A percentile compares a stretch with the other conserved stretches of the same genome.
Conservation (phyloP, 1,140 invertebrate genomes). For the Cyphomyrmex costatus region DNA sequence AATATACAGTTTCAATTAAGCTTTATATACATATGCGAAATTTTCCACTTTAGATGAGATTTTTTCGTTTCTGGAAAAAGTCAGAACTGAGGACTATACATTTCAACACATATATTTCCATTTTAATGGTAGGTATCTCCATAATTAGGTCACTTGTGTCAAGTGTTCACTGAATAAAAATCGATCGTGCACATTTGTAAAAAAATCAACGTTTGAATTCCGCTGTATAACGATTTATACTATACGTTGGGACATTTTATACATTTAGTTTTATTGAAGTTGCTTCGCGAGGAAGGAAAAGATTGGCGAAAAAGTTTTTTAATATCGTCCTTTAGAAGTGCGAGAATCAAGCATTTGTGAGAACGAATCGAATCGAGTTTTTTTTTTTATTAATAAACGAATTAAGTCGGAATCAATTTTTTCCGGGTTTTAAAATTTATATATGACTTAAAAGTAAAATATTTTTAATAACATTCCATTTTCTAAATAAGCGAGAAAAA, state of each 20-base stretch:
- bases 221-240: neutral
- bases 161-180: conserved; percentile 6
- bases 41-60: neutral
- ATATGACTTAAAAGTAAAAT: no score
- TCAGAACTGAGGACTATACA: neutral
- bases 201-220: conserved; percentile 20
- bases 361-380: no score
- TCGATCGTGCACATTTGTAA: conserved; percentile 11
- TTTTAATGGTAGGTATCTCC: conserved; percentile 36
- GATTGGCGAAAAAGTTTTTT: neutral
- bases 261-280: neutral
- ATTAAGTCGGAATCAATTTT: no score
- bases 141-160: conserved; percentile 44
- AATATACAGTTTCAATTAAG: neutral
- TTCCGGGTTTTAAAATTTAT: no score
- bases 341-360: no score
- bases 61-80: neutral
- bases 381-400: no score
- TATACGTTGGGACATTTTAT: neutral
- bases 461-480: no score
- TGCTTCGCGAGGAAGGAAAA: neutral
- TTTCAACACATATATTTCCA: neutral
- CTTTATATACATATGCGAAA: neutral
- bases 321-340: neutral
- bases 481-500: no score